Percentiles rank a stretch among this genome's conserved stretches.
phyloP scores from a whole-genome alignment of 2,113 vertebrate species.

The Notothenia rossii region DNA sequence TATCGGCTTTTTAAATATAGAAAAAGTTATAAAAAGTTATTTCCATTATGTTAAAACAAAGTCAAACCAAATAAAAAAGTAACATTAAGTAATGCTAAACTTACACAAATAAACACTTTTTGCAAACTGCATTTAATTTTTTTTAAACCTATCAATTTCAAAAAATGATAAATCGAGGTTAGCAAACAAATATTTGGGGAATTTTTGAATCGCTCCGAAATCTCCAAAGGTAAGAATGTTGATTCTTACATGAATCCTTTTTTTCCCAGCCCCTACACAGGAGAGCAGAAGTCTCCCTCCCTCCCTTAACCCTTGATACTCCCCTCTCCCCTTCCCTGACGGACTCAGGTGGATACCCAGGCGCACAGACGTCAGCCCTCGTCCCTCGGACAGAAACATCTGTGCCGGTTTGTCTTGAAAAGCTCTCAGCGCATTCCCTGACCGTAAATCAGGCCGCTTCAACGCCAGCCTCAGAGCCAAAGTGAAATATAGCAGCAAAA shows the following conservation, averaged over 20 bases:
- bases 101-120: no score
- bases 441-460: slow-evolving; percentile 67
- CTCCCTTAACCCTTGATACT: background rate
- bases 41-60: background rate
- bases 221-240: no score
- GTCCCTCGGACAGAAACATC: slow-evolving; percentile 41
- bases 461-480: slow-evolving; percentile 41
- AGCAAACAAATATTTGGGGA: no score
- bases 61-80: background rate
- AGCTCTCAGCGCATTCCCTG: slow-evolving; percentile 61
- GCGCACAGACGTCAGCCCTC: background rate
- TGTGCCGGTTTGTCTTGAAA: slow-evolving; percentile 60
- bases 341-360: slow-evolving; percentile 37
- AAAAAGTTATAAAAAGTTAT: no score
- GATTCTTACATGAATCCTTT: no score
- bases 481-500: slow-evolving; percentile 65
- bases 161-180: no score
- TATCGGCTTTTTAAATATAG: no score
- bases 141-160: no score
- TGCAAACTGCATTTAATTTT: no score
- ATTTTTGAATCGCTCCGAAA: no score
- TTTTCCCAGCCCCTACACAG: background rate
- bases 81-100: no score
- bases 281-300: slow-evolving; percentile 20
- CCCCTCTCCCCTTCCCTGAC: background rate